phyloP scores from a whole-genome alignment of 1,140 invertebrate species.

The Popillia japonica region DNA sequence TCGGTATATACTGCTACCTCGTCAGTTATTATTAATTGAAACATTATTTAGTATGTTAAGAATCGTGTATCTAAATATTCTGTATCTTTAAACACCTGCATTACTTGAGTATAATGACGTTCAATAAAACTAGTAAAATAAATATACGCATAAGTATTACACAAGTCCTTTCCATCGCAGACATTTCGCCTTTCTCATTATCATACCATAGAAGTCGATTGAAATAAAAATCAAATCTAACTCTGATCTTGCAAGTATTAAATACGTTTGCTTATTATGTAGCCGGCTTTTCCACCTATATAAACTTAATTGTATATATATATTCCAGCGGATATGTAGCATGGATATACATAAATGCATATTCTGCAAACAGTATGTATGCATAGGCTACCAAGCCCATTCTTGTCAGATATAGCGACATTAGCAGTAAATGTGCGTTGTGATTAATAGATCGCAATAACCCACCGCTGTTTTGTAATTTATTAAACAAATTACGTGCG shows the following conservation, averaged over 20 bases:
- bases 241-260: not conserved
- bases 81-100: too few species aligned
- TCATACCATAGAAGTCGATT: not conserved
- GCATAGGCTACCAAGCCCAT: slow-evolving; percentile 3
- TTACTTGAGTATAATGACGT: not conserved
- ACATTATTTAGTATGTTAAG: too few species aligned
- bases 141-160: not conserved
- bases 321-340: not conserved
- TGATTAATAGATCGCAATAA: slow-evolving; percentile 24
- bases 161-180: not conserved
- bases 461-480: slow-evolving; percentile 25
- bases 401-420: slow-evolving; percentile 13
- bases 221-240: slow-evolving; percentile 16
- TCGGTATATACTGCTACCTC: too few species aligned
- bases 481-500: slow-evolving; percentile 19
- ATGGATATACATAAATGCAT: not conserved
- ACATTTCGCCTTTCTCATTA: not conserved
- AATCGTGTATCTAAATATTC: too few species aligned
- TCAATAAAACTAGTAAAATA: not conserved
- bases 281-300: slow-evolving; percentile 1
- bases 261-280: slow-evolving; percentile 13
- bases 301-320: slow-evolving; percentile 19
- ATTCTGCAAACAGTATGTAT: not conserved
- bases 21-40: too few species aligned
- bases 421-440: slow-evolving; percentile 13